These are phyloP conservation scores for Epicauta chinensis DNA, from an alignment of 1,140 invertebrate species.

Conservation along the genomic window DNA sequence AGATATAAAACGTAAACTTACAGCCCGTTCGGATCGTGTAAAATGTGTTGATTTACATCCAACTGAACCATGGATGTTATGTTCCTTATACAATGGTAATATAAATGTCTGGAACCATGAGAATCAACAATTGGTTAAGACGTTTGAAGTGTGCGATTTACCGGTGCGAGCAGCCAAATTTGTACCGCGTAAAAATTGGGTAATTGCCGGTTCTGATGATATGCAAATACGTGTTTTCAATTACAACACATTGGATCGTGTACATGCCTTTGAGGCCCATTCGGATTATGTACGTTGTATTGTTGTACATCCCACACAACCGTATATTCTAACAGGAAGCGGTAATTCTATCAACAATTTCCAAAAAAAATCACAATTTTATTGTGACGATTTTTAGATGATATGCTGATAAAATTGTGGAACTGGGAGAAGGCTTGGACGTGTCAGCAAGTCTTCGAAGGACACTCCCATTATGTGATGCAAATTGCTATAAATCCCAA, in stretches of 20 bases:
- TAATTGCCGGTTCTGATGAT: slow-evolving; percentile 95
- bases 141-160: slow-evolving; percentile 93
- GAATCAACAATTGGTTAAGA: slow-evolving; percentile 86
- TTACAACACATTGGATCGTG: slow-evolving; percentile 95
- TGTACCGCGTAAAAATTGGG: slow-evolving; percentile 97
- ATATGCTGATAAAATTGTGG: slow-evolving; percentile 99
- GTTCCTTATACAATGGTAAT: slow-evolving; percentile 96
- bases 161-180: slow-evolving; percentile 95
- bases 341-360: slow-evolving; percentile 55
- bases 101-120: slow-evolving; percentile 99
- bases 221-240: slow-evolving; percentile 96
- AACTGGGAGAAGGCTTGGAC: slow-evolving; percentile 99
- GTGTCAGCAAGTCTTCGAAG: slow-evolving; percentile 95
- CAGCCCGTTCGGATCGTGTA: slow-evolving; percentile 94
- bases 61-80: slow-evolving; percentile 96
- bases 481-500: slow-evolving; percentile 99
- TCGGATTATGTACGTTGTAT: slow-evolving; percentile 97
- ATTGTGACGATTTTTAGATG: slow-evolving; percentile 68
- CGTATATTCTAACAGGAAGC: slow-evolving; percentile 93
- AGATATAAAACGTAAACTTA: slow-evolving; percentile 96
- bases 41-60: slow-evolving; percentile 98
- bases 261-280: slow-evolving; percentile 96
- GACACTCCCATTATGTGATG: slow-evolving; percentile 99
- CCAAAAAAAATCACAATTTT: background rate
- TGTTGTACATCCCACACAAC: slow-evolving; percentile 94